phyloP scores from a whole-genome alignment of 2,888 invertebrate genomes.

The Acleris literana region DNA sequence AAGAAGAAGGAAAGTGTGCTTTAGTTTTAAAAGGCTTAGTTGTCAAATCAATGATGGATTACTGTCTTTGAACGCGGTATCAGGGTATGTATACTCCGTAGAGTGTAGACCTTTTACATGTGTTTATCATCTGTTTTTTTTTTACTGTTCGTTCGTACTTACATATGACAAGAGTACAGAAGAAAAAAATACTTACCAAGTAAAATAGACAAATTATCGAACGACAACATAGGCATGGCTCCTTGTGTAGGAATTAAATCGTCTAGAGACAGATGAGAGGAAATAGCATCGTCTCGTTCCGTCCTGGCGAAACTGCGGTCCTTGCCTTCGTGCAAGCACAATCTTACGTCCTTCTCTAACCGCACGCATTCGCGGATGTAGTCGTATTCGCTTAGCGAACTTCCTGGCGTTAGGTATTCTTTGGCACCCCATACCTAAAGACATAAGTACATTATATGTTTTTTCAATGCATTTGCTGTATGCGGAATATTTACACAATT shows the following conservation, averaged over 20 bases:
- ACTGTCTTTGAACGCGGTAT: not conserved
- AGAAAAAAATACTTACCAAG: slow-evolving; percentile 84
- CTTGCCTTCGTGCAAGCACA: slow-evolving; percentile 86
- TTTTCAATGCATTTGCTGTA: not conserved
- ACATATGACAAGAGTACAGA: too few relatives aligned
- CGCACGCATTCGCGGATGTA: slow-evolving; percentile 97
- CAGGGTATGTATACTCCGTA: not conserved
- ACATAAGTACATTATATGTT: slow-evolving; percentile 1
- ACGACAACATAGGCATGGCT: slow-evolving; percentile 88
- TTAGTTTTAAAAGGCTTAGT: too few relatives aligned
- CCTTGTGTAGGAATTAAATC: slow-evolving; percentile 90
- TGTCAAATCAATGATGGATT: too few relatives aligned
- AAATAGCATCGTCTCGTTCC: slow-evolving; percentile 91
- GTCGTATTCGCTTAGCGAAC: slow-evolving; percentile 93
- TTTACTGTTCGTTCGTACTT: too few relatives aligned
- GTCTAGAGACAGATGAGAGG: slow-evolving; percentile 89
- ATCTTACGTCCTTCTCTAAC: slow-evolving; percentile 92
- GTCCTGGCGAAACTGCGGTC: slow-evolving; percentile 89
- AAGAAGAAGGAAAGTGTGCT: too few relatives aligned
- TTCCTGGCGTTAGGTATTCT: slow-evolving; percentile 94
- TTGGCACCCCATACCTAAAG: slow-evolving; percentile 92
- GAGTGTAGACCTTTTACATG: too few relatives aligned
- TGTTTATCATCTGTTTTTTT: too few relatives aligned
- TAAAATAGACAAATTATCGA: slow-evolving; percentile 93
- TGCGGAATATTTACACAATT: too few relatives aligned